Evolutionary conservation across 2,888 invertebrate genomes (phyloP).

Genomic region (Flexamia atlantica): DNA sequence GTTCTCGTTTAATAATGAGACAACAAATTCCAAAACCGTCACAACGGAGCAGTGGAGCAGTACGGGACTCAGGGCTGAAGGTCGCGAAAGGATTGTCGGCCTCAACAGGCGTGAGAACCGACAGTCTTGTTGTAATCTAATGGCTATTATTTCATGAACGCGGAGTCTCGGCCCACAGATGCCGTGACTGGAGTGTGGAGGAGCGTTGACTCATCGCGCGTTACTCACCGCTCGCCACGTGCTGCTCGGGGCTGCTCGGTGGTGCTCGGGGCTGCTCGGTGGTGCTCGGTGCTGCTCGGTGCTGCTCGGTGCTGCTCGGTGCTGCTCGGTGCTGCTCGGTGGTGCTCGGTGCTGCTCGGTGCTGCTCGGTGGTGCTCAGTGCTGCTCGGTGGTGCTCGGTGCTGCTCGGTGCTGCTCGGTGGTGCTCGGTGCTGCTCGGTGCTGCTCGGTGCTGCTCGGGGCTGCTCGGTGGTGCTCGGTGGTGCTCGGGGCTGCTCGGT

Average conservation of each 20-base stretch:
- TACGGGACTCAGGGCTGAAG: neutral
- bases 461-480: neutral
- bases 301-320: neutral
- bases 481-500: neutral
- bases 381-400: too few species aligned
- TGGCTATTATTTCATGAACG: constrained; percentile 46
- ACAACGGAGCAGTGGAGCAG: too few species aligned
- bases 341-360: too few species aligned
- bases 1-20: too few species aligned
- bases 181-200: constrained; percentile 41
- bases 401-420: neutral
- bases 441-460: neutral
- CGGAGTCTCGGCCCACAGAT: constrained; percentile 26
- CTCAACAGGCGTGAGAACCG: constrained; percentile 29
- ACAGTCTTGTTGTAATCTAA: neutral
- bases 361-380: too few species aligned
- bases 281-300: neutral
- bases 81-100: constrained; percentile 30
- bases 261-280: neutral
- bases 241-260: neutral
- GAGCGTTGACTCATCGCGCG: constrained; percentile 8
- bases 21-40: too few species aligned
- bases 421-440: neutral
- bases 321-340: too few species aligned
- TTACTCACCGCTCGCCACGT: neutral